Conservation (phyloP, 2,888 invertebrate species). For the Tuta absoluta region DNA sequence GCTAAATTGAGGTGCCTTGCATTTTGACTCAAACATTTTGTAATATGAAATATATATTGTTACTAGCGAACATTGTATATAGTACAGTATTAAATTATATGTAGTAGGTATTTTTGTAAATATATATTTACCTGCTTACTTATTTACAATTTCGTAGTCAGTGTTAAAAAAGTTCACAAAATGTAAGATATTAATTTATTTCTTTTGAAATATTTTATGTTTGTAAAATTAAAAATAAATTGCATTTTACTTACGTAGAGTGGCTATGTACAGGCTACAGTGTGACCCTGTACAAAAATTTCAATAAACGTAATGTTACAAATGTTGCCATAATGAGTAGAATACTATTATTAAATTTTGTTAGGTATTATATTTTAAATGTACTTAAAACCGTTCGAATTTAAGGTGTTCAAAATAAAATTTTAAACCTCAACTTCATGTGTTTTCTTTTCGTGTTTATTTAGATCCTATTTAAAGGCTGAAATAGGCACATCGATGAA, state of each 20-base stretch:
- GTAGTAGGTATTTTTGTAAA: slow-evolving; percentile 56
- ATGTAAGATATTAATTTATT: background rate
- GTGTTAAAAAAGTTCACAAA: slow-evolving; percentile 12
- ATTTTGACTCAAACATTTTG: slow-evolving; percentile 42
- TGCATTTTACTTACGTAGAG: background rate
- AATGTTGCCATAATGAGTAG: slow-evolving; percentile 34
- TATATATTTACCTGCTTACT: slow-evolving; percentile 26
- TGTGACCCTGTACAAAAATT: slow-evolving; percentile 4
- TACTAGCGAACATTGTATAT: slow-evolving; percentile 39
- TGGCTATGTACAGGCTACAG: slow-evolving; percentile 3
- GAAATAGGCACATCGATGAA: too few species aligned
- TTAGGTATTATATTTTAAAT: slow-evolving; percentile 35
- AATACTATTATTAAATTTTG: slow-evolving; percentile 28
- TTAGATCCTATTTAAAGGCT: background rate
- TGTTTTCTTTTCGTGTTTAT: slow-evolving; percentile 18
- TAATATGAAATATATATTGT: slow-evolving; percentile 25
- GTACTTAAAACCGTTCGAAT: slow-evolving; percentile 72
- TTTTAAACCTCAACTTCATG: slow-evolving; percentile 38
- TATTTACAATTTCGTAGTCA: slow-evolving; percentile 6
- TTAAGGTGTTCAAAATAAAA: slow-evolving; percentile 69
- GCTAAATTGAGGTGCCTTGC: slow-evolving; percentile 56
- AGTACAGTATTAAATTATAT: slow-evolving; percentile 39
- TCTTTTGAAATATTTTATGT: background rate
- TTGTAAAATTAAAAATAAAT: background rate
- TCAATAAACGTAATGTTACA: slow-evolving; percentile 38